These are phyloP conservation scores for Panorpa germanica DNA, from an alignment of 2,888 invertebrate genomes.

Conservation along the genomic window DNA sequence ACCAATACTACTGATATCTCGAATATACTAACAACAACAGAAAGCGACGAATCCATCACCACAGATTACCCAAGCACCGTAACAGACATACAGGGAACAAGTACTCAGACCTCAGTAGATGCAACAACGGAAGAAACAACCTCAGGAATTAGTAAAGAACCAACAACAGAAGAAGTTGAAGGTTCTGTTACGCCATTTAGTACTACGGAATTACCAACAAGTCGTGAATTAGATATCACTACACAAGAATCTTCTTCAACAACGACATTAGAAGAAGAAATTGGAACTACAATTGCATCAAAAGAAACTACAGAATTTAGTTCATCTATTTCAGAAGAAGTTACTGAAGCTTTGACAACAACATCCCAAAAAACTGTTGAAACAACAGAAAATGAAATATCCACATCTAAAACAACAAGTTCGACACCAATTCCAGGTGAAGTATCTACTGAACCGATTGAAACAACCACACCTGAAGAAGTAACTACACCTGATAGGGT, in stretches of 20 bases:
- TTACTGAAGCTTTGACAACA: constrained; percentile 7
- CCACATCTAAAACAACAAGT: constrained; percentile 7
- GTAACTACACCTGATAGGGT: constrained; percentile 11
- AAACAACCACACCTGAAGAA: constrained; percentile 11
- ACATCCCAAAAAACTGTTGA: constrained; percentile 3
- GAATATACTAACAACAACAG: no score
- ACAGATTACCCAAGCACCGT: no score
- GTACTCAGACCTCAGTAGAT: no score
- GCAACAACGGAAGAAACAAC: no score
- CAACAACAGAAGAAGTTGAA: constrained; percentile 16
- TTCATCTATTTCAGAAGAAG: not conserved
- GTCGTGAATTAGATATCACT: no score
- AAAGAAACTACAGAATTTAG: constrained; percentile 10
- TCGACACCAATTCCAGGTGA: constrained; percentile 10
- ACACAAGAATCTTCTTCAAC: constrained; percentile 17
- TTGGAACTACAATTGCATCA: constrained; percentile 8
- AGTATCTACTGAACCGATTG: constrained; percentile 4
- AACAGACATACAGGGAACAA: no score
- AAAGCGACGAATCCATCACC: no score
- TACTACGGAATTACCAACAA: constrained; percentile 12
- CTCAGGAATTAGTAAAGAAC: no score
- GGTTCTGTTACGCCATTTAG: constrained; percentile 17
- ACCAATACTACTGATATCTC: no score
- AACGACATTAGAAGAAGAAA: constrained; percentile 11
- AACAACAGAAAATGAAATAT: constrained; percentile 5